phyloP scores from a whole-genome alignment of 2,888 invertebrate genomes.

The Branchellion lobata region DNA sequence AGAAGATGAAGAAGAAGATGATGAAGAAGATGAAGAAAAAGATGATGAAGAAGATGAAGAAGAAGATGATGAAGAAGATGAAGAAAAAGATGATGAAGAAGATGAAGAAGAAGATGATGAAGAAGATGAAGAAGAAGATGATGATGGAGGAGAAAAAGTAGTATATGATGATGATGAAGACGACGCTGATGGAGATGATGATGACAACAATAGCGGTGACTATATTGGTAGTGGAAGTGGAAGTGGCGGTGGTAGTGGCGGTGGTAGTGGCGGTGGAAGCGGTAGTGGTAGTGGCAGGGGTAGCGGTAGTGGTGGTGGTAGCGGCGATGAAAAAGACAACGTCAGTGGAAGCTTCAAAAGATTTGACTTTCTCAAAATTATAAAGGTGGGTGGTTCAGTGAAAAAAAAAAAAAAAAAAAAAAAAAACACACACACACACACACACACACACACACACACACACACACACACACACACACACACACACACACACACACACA shows the following conservation, averaged over 20 bases:
- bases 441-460: too few relatives aligned
- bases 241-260: background rate
- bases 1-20: background rate
- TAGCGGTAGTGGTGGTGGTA: background rate
- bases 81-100: background rate
- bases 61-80: slow-evolving; percentile 8
- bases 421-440: too few relatives aligned
- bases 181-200: background rate
- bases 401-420: too few relatives aligned
- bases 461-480: too few relatives aligned
- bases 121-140: slow-evolving; percentile 9
- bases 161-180: background rate
- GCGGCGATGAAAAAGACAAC: slow-evolving; percentile 1
- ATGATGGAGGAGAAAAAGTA: background rate
- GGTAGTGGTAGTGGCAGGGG: background rate
- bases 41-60: slow-evolving; percentile 9
- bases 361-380: too few relatives aligned
- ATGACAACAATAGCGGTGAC: background rate
- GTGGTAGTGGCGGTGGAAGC: background rate
- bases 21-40: background rate
- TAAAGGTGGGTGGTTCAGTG: too few relatives aligned
- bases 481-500: too few relatives aligned
- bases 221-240: background rate
- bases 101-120: background rate
- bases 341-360: background rate